phyloP scores from a whole-genome alignment of 2,113 vertebrate species.

The Prinia subflava region DNA sequence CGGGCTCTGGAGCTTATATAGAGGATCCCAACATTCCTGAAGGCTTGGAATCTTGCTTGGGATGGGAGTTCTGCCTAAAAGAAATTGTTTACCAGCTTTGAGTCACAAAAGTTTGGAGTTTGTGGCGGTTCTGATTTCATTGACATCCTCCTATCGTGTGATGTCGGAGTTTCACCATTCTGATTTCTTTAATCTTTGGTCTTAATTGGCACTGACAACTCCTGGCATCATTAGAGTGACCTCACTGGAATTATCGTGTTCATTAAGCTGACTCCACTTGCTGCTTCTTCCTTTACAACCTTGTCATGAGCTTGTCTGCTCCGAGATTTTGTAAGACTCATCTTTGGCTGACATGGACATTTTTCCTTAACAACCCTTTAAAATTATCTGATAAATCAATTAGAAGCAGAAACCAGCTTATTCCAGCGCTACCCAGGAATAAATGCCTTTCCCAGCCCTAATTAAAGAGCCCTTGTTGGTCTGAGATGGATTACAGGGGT shows the following conservation, averaged over 20 bases:
- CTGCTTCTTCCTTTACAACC: not conserved
- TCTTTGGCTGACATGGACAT: not conserved
- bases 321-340: not conserved
- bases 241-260: not conserved
- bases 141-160: not conserved
- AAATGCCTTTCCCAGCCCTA: not conserved
- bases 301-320: not conserved
- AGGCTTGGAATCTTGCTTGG: not conserved
- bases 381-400: not conserved
- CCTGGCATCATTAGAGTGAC: not conserved
- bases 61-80: not conserved
- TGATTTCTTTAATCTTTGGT: slow-evolving; percentile 28
- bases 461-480: not conserved
- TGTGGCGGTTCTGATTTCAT: not conserved
- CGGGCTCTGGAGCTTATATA: not conserved
- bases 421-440: not conserved
- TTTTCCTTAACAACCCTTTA: not conserved
- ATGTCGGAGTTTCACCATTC: not conserved
- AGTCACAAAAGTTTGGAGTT: not conserved
- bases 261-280: slow-evolving; percentile 13
- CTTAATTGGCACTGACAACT: not conserved
- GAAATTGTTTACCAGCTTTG: not conserved
- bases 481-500: not conserved
- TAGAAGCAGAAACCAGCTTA: not conserved
- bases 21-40: not conserved